Evolutionary conservation across 1,140 invertebrate genomes (phyloP).

Genomic region (Centruroides sculpturatus): DNA sequence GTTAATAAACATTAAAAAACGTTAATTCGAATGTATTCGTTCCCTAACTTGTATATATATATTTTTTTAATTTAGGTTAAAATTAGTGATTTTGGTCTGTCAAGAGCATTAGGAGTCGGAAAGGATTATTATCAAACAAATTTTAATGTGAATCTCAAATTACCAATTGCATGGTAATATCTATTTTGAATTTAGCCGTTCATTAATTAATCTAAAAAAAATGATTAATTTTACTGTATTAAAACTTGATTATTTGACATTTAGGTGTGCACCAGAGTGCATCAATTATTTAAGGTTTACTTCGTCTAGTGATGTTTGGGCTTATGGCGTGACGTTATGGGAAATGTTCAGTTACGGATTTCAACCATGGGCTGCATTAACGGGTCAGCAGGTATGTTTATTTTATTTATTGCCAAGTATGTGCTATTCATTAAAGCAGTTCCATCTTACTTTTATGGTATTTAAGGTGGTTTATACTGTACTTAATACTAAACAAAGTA

Average conservation of each 20-base stretch:
- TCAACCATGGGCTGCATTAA: constrained; percentile 91
- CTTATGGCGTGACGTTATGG: constrained; percentile 95
- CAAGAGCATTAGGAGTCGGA: constrained; percentile 84
- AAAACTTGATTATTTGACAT: too few relatives aligned
- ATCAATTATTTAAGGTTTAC: constrained; percentile 93
- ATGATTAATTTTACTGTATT: too few relatives aligned
- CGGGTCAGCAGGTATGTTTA: constrained; percentile 50
- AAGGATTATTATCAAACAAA: constrained; percentile 99
- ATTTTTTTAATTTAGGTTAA: constrained; percentile 47
- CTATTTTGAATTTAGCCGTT: constrained; percentile 12
- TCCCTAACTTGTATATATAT: not conserved
- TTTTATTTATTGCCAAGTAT: not conserved
- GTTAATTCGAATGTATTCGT: not conserved
- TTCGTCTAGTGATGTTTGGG: constrained; percentile 92
- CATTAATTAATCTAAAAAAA: too few relatives aligned
- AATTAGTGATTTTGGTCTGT: constrained; percentile 95
- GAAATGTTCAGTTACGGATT: constrained; percentile 98
- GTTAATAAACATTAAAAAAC: constrained; percentile 27
- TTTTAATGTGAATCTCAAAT: constrained; percentile 92
- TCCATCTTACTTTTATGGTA: too few relatives aligned
- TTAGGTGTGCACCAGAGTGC: constrained; percentile 89
- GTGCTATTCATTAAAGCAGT: not conserved
- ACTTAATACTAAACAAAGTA: too few relatives aligned
- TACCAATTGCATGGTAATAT: constrained; percentile 87
- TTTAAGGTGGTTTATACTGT: too few relatives aligned